phyloP scores from a whole-genome alignment of 2,888 invertebrate species.

The Sphaerophoria rueppellii region DNA sequence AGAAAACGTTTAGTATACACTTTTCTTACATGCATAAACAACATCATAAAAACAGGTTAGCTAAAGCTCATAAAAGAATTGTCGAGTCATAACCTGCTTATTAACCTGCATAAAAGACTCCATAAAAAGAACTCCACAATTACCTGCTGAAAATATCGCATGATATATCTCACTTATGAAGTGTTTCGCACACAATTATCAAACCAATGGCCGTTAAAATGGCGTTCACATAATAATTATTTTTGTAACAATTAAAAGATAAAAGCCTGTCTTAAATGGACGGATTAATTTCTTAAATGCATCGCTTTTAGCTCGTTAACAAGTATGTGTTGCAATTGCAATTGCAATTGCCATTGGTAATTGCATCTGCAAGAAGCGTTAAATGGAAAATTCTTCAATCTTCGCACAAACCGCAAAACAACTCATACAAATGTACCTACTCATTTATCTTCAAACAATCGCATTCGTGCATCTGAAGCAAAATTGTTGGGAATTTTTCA shows the following conservation, averaged over 20 bases:
- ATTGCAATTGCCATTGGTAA: conserved; percentile 3
- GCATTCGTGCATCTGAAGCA: neutral
- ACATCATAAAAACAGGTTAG: too few relatives aligned
- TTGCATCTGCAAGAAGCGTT: conserved; percentile 58
- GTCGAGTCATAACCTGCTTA: too few relatives aligned
- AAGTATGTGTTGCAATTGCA: conserved; percentile 52
- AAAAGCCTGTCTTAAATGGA: conserved; percentile 42
- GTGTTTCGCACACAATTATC: conserved; percentile 50
- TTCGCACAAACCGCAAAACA: conserved; percentile 22
- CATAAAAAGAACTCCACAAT: too few relatives aligned
- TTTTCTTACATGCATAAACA: too few relatives aligned
- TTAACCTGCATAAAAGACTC: too few relatives aligned
- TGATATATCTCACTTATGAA: conserved; percentile 64
- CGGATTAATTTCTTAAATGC: neutral
- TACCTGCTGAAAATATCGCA: conserved; percentile 54
- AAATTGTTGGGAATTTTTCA: conserved; percentile 46
- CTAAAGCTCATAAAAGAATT: too few relatives aligned
- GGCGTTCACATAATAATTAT: conserved; percentile 62
- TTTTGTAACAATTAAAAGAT: conserved; percentile 64
- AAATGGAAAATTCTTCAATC: conserved; percentile 68
- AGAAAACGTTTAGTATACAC: too few relatives aligned
- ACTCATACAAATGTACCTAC: neutral
- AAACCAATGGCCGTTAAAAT: conserved; percentile 69
- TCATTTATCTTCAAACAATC: neutral
- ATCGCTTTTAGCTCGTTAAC: conserved; percentile 61